Conservation (phyloP, 1,140 invertebrate genomes). For the Cryptotermes secundus region DNA sequence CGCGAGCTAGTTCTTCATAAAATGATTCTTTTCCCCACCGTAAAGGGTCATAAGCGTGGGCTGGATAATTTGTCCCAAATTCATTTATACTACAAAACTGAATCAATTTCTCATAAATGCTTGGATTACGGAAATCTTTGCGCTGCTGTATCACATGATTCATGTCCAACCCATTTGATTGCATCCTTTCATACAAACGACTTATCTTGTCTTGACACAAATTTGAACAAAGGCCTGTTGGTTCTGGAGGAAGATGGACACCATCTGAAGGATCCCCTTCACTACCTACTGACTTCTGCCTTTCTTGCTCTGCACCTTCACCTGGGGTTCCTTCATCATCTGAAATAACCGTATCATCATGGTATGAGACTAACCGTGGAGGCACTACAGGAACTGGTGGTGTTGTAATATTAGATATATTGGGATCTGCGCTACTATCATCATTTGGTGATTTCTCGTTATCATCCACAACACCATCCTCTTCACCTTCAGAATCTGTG, state of each 20-base stretch:
- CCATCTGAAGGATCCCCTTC: conserved; percentile 56
- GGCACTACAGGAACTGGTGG: conserved; percentile 42
- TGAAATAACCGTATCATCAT: conserved; percentile 77
- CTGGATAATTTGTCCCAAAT: conserved; percentile 91
- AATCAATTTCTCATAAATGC: conserved; percentile 96
- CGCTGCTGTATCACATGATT: conserved; percentile 85
- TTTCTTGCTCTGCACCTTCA: conserved; percentile 37
- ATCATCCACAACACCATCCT: conserved; percentile 57
- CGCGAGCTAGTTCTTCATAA: conserved; percentile 87
- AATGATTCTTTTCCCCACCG: conserved; percentile 90
- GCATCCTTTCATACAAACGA: conserved; percentile 75
- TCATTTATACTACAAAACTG: conserved; percentile 93
- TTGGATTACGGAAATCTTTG: conserved; percentile 94
- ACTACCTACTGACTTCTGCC: conserved; percentile 32
- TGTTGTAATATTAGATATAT: conserved; percentile 21
- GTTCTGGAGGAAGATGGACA: conserved; percentile 79
- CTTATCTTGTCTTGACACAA: conserved; percentile 83
- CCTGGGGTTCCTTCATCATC: conserved; percentile 65
- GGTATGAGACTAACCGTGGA: conserved; percentile 69
- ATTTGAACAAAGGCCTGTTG: conserved; percentile 73
- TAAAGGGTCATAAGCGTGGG: conserved; percentile 87
- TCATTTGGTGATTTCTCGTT: conserved; percentile 44
- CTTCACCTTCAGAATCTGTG: conserved; percentile 81
- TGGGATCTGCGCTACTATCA: conserved; percentile 25
- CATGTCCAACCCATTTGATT: conserved; percentile 77